phyloP scores from a whole-genome alignment of 2,113 vertebrate species.

The Cyanoderma ruficeps region DNA sequence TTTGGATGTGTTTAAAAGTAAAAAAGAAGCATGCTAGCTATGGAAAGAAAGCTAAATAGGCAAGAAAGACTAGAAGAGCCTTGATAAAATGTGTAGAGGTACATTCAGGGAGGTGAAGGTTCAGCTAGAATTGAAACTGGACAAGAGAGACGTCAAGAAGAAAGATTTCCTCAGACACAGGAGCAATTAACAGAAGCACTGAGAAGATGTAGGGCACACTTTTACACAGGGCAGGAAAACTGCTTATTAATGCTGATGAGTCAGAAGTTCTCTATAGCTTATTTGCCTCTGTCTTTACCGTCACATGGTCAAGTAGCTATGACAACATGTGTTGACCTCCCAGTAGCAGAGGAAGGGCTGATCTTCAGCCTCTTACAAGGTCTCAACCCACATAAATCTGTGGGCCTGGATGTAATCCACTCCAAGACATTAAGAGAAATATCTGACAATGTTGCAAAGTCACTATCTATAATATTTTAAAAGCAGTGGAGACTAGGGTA shows the following conservation, averaged over 20 bases:
- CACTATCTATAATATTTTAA: not conserved
- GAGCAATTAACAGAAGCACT: not conserved
- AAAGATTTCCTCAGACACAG: not conserved
- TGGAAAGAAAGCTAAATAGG: not conserved
- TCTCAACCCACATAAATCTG: not conserved
- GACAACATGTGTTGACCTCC: not conserved
- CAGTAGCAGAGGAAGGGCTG: not conserved
- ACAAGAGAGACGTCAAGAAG: not conserved
- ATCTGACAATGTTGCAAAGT: not conserved
- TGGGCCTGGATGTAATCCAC: not conserved
- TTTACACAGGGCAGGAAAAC: not conserved
- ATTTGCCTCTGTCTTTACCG: not conserved
- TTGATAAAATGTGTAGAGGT: not conserved
- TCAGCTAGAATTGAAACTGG: not conserved
- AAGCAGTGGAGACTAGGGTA: fast-evolving
- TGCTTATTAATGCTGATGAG: not conserved
- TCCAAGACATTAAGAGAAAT: not conserved
- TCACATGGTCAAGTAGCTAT: not conserved
- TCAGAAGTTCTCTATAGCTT: not conserved
- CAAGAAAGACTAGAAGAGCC: not conserved
- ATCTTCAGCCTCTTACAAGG: not conserved
- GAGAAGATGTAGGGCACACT: not conserved
- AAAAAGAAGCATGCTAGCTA: not conserved
- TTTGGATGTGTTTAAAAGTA: not conserved
- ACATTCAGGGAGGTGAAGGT: not conserved